Base-by-base conservation (phyloP, 2,113 vertebrate species). In the Ornithorhynchus anatinus region DNA sequence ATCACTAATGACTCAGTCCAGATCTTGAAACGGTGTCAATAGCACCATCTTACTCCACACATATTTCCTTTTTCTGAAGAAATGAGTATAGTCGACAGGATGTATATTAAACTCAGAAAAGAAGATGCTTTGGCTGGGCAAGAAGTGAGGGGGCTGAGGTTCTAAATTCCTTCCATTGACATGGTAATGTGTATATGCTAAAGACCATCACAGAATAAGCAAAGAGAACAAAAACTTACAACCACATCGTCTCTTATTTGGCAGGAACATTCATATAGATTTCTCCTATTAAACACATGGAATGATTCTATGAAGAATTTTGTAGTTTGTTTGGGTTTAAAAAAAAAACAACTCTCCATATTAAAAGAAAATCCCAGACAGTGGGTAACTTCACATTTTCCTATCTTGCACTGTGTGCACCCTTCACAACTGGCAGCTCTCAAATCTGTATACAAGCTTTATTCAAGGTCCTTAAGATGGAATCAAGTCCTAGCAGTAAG, bases 81-180 rank as follows among this genome's bases (percentile, higher is more conserved):
- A 82, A 84, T 57, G 80, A 86, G 53, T 60, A 75, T 29, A 68
- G 75, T 70, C 38, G 71, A 66, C 29, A 85, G 65, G 69, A 84
- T 66, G 37, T 60, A 12, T 35, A 36, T 15, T 44, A 69, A 77
- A 80, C 27, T 50, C 58, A 69, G 69, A 73, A 58, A 86, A n/a
- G n/a, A 79, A 82, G 61, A 81, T 81, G 76, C 68, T 68, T 39
- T 70, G 73, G 80, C 23, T 47, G 39, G 62, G 61, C 64, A 37
- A 40, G 29, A 79, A 59, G 84, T 42, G 72, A 70, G 61, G 54
- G 60, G 72, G 63, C 37, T 72, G 82, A 67, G 69, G 59, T 68
- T 69, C 47, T 66, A 87, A 87, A 90, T 83, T 90, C 70, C 64
- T 89, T 86, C 81, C 82, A 80, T 63, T 32, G n/a, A 74, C 78